Evolutionary conservation across 2,797 vertebrate species (phyloP).

Genomic region (Thunnus albacares): DNA sequence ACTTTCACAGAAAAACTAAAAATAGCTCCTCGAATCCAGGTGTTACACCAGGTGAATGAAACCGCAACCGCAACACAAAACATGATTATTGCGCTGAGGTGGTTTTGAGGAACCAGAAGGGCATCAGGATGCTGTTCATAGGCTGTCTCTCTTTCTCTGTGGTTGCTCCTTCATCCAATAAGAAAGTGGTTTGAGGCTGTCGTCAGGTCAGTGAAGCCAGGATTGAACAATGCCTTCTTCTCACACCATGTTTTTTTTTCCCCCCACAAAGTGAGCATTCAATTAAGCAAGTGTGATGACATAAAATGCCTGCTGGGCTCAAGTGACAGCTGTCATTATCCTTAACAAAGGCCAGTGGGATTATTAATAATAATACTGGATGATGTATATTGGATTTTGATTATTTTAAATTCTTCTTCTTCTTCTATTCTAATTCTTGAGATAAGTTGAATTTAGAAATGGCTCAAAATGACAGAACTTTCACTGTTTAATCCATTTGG

Average conservation of each 20-base stretch:
- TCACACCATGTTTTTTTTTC: not conserved
- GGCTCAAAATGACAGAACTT: not conserved
- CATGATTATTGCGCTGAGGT: conserved; percentile 30
- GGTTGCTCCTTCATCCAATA: conserved; percentile 62
- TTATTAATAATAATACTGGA: not conserved
- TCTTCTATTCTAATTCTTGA: not conserved
- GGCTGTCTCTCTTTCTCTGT: conserved; percentile 57
- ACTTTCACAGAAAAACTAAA: not conserved
- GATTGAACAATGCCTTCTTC: conserved; percentile 30
- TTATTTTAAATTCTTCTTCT: too few species aligned
- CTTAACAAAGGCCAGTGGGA: not conserved
- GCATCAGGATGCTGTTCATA: conserved; percentile 37
- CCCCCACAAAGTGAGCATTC: not conserved
- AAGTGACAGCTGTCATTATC: not conserved
- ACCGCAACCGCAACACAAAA: not conserved
- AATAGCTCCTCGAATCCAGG: not conserved
- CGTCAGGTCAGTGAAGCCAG: conserved; percentile 52
- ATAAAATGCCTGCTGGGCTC: not conserved
- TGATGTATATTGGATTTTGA: not conserved
- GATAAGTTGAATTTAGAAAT: not conserved
- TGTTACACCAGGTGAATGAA: not conserved
- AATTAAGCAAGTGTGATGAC: not conserved
- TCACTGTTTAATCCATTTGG: conserved; percentile 5
- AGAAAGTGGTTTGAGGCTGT: conserved; percentile 61
- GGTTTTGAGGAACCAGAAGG: conserved; percentile 54